phyloP scores from a whole-genome alignment of 1,140 invertebrate genomes.

The Uloborus diversus region DNA sequence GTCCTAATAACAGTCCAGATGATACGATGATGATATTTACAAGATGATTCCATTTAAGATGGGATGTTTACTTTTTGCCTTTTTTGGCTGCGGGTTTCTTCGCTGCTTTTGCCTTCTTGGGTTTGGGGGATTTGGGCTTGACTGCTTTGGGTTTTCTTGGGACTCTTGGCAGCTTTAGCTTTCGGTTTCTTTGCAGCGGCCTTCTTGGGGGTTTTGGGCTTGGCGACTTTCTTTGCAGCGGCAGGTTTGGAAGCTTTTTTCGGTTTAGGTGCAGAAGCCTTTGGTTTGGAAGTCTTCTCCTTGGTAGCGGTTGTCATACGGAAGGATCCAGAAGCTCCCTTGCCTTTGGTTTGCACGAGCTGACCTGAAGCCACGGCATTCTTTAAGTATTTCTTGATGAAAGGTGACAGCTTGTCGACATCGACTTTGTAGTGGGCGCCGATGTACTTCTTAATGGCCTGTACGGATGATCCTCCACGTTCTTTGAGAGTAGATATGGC shows the following conservation, averaged over 20 bases:
- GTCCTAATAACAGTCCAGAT: too few relatives aligned
- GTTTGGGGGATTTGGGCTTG: conserved; percentile 39
- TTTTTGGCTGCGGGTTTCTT: conserved; percentile 55
- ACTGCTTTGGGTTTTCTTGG: conserved; percentile 57
- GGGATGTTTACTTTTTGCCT: conserved; percentile 24
- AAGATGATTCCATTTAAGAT: too few relatives aligned
- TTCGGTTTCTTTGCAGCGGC: conserved; percentile 42
- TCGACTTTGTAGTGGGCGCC: conserved; percentile 71
- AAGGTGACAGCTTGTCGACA: conserved; percentile 70
- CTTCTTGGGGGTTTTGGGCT: conserved; percentile 28
- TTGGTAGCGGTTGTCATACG: conserved; percentile 66
- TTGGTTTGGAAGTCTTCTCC: conserved; percentile 34
- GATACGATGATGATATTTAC: too few relatives aligned
- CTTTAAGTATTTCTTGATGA: conserved; percentile 72
- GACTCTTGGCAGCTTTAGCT: conserved; percentile 36
- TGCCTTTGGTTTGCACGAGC: conserved; percentile 72
- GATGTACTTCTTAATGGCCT: conserved; percentile 75
- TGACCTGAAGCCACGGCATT: conserved; percentile 69
- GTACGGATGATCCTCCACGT: conserved; percentile 71
- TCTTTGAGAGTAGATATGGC: conserved; percentile 65
- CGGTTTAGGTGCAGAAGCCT: background rate
- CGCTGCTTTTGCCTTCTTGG: conserved; percentile 47
- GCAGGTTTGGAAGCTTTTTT: conserved; percentile 14
- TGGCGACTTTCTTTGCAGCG: conserved; percentile 1
- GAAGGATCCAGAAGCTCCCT: conserved; percentile 73